A percentile compares a stretch with the other conserved stretches of the same genome.
Evolutionary conservation across 2,888 invertebrate species (phyloP).

Genomic region (Nephrotoma guestfalica): DNA sequence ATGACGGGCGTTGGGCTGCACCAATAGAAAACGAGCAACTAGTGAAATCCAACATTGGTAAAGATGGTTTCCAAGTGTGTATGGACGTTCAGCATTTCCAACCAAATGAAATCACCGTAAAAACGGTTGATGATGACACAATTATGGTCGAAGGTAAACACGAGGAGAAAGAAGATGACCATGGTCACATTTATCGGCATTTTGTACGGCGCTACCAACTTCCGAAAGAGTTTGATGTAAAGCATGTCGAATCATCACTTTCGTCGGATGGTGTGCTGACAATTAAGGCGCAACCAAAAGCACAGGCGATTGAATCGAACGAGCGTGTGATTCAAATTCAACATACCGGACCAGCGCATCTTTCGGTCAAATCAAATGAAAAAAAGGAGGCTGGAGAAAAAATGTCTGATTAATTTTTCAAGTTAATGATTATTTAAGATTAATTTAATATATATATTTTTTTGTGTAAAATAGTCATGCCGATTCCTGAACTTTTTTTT

Average conservation of each 20-base stretch:
- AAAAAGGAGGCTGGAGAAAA: not conserved
- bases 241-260: constrained; percentile 56
- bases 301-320: constrained; percentile 15
- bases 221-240: constrained; percentile 51
- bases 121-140: constrained; percentile 42
- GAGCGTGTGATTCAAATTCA: constrained; percentile 38
- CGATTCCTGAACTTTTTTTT: too few species aligned
- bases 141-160: constrained; percentile 56
- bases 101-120: constrained; percentile 54
- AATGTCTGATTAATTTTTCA: not conserved
- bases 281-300: constrained; percentile 37
- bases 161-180: constrained; percentile 53
- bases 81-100: constrained; percentile 55
- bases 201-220: constrained; percentile 57
- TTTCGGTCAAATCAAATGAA: constrained; percentile 34
- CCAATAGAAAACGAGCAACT: not conserved
- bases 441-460: too few species aligned
- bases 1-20: not conserved
- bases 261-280: constrained; percentile 72
- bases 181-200: constrained; percentile 64
- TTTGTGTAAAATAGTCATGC: too few species aligned
- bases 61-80: constrained; percentile 54
- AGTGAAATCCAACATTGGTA: constrained; percentile 21
- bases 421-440: too few species aligned
- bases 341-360: constrained; percentile 41